Conservation (phyloP, 2,797 vertebrate species). For the Pristis pectinata region DNA sequence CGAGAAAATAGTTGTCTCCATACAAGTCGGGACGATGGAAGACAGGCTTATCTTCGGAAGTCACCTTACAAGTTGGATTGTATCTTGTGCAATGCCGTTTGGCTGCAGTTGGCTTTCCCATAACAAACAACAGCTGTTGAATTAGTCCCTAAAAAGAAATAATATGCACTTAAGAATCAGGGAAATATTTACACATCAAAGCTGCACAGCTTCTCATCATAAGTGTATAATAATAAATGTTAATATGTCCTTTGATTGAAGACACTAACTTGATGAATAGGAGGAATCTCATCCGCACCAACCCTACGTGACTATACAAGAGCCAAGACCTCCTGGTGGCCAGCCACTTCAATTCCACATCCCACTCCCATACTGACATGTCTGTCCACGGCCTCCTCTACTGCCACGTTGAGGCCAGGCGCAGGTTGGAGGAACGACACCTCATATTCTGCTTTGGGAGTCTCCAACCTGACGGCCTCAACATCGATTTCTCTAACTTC, state of each 20-base stretch:
- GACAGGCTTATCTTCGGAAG: constrained; percentile 47
- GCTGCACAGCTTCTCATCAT: background rate
- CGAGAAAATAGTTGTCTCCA: constrained; percentile 44
- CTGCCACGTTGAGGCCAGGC: too few species aligned
- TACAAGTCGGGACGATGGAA: constrained; percentile 42
- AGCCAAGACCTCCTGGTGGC: too few species aligned
- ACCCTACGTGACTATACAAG: background rate
- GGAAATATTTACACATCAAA: background rate
- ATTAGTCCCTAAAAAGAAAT: constrained; percentile 63
- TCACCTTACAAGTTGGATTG: constrained; percentile 48
- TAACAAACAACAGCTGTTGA: constrained; percentile 69
- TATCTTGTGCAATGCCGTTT: constrained; percentile 58
- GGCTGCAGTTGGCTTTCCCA: constrained; percentile 67
- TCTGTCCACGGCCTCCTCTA: too few species aligned
- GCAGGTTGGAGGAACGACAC: too few species aligned
- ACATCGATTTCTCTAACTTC: too few species aligned
- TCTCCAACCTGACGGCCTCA: too few species aligned
- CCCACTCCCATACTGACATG: too few species aligned
- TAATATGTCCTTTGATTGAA: background rate
- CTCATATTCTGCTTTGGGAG: too few species aligned
- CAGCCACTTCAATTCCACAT: too few species aligned
- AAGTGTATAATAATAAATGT: background rate
- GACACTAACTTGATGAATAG: background rate
- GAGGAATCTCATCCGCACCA: background rate
- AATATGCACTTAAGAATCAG: background rate